Base-by-base conservation (phyloP, 2,888 invertebrate species). In the Sepioteuthis lessoniana region DNA sequence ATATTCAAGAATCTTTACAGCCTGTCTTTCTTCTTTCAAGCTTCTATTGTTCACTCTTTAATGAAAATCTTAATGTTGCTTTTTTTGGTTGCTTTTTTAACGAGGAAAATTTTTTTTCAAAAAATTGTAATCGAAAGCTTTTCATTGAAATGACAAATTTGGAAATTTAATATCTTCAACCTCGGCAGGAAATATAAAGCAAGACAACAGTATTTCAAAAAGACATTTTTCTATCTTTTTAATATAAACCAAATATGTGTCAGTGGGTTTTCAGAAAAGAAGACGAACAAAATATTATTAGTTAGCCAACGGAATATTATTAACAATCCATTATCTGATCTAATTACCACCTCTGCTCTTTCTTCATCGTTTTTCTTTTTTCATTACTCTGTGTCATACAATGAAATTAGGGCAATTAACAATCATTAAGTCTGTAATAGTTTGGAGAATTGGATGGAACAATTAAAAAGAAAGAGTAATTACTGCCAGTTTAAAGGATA, bases 41-140 rank as follows among this genome's bases (percentile, higher is more conserved):
- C n/a, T n/a, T n/a, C 25, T n/a, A 76, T 76, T 35, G 76, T 76
- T 76, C n/a, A n/a, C 2, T 31, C 1, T 76, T 76, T 76, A 76
- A 76, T 76, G 76, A 76, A 76, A 10, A 31, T n/a, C 10, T 76
- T 76, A 76, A 76, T 8, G 21, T 55, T 55, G 2, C 10, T 76
- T 76, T n/a, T 31, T n/a, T 76, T 60, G 28, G 25, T 60, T n/a
- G n/a, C n/a, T 31, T 76, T 76, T 21, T 76, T 76, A 8, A 16
- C n/a, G 3, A 4, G 13, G n/a, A 35, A 13, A 76, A 76, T n/a
- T n/a, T 13, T 35, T 76, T 76, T n/a, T 2, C 13, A 76, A n/a
- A 76, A 76, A n/a, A 76, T 76, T 76, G n/a, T 76, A 76, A 76
- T 76, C 76, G 76, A 76, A 76, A n/a, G n/a, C n/a, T n/a, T 76